Conservation (phyloP, 2,888 invertebrate genomes). For the Deroplatys truncata region DNA sequence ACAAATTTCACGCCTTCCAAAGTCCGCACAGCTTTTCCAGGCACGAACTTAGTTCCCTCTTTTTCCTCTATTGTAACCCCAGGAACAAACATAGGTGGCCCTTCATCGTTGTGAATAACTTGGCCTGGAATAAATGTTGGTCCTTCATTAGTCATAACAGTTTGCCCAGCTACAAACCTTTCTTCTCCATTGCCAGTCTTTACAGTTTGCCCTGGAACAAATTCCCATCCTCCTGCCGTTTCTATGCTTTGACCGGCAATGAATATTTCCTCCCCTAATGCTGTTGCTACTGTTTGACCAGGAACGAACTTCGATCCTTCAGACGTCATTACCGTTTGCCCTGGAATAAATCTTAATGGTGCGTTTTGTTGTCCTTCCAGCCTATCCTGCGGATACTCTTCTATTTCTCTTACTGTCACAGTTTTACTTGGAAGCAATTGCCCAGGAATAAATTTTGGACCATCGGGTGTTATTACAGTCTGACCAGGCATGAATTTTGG, state of each 20-base stretch:
- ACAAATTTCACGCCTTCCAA: constrained; percentile 61
- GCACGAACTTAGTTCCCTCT: constrained; percentile 51
- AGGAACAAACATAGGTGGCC: constrained; percentile 54
- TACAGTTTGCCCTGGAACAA: constrained; percentile 60
- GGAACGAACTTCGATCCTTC: constrained; percentile 58
- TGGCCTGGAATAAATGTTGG: constrained; percentile 63
- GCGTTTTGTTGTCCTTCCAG: neutral
- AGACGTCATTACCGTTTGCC: constrained; percentile 49
- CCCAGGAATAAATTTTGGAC: constrained; percentile 56
- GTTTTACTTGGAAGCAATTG: constrained; percentile 56
- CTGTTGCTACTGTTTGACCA: constrained; percentile 51
- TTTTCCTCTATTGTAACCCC: constrained; percentile 51
- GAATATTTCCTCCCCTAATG: constrained; percentile 53
- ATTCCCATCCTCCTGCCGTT: constrained; percentile 54
- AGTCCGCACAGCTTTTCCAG: constrained; percentile 60
- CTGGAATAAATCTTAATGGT: constrained; percentile 53
- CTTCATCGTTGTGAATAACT: constrained; percentile 51
- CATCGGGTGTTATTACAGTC: constrained; percentile 50
- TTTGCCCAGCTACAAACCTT: constrained; percentile 62
- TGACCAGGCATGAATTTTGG: constrained; percentile 63
- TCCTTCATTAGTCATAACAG: constrained; percentile 58
- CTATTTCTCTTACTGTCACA: constrained; percentile 55
- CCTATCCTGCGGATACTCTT: constrained; percentile 51
- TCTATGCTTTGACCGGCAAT: constrained; percentile 60
- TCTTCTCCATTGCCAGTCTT: constrained; percentile 53